phyloP scores from a whole-genome alignment of 1,140 invertebrate species.

The Drosophila arawakana region DNA sequence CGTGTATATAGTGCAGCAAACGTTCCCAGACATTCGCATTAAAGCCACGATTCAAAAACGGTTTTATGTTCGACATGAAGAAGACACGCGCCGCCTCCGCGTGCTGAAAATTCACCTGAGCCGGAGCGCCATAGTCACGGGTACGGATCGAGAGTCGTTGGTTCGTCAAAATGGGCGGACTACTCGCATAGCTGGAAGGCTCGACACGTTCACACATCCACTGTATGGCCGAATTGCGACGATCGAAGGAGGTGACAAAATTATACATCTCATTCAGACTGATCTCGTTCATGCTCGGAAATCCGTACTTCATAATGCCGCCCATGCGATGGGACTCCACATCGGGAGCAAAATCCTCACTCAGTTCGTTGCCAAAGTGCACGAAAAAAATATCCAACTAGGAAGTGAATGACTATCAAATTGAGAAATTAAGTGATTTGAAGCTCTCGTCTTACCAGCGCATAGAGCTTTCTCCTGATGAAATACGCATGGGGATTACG shows the following conservation, averaged over 20 bases:
- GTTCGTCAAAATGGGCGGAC: conserved; percentile 85
- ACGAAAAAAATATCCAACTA: conserved; percentile 57
- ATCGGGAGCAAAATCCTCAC: background rate
- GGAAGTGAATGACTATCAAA: background rate
- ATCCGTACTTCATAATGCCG: conserved; percentile 95
- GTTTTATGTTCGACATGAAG: conserved; percentile 96
- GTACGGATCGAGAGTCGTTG: conserved; percentile 88
- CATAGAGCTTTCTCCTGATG: conserved; percentile 63
- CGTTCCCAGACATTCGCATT: conserved; percentile 96
- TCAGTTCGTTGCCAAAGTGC: background rate
- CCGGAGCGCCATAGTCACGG: conserved; percentile 88
- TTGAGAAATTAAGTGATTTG: background rate
- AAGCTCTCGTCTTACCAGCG: conserved; percentile 40
- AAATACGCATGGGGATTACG: conserved; percentile 68
- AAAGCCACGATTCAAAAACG: conserved; percentile 97
- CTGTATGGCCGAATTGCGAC: conserved; percentile 93
- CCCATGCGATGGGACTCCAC: conserved; percentile 49
- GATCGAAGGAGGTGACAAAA: conserved; percentile 97
- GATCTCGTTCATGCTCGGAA: conserved; percentile 95
- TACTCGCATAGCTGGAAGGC: conserved; percentile 4
- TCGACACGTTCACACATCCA: conserved; percentile 98
- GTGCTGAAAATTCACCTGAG: conserved; percentile 33
- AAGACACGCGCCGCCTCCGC: conserved; percentile 91
- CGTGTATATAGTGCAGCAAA: conserved; percentile 94
- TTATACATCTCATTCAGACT: conserved; percentile 89